A percentile compares a stretch with the other conserved stretches of the same genome.
Evolutionary conservation across 2,797 vertebrate species (phyloP).

Genomic region (Argya squamiceps): DNA sequence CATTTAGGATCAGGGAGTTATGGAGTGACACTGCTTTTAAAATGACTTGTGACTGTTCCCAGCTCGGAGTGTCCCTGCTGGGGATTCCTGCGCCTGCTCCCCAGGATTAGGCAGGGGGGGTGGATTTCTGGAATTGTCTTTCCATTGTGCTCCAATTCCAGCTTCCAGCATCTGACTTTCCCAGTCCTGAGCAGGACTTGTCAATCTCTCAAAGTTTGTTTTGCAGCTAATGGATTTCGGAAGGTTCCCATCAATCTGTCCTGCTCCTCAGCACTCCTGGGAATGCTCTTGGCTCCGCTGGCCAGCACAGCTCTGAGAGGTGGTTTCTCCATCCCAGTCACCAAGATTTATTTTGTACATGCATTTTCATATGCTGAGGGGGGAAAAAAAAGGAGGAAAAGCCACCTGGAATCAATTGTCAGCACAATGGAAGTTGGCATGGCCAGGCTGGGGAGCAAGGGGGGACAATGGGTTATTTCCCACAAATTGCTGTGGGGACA

Average conservation of each 20-base stretch:
- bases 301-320: not conserved
- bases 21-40: not conserved
- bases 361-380: not conserved
- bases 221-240: not conserved
- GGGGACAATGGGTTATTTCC: slow-evolving; percentile 48
- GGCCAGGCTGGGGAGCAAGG: slow-evolving; percentile 22
- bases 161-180: not conserved
- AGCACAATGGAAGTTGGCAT: slow-evolving; percentile 57
- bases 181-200: not conserved
- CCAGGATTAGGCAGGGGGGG: not conserved
- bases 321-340: not conserved
- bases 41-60: not conserved
- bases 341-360: slow-evolving; percentile 19
- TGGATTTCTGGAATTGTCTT: not conserved
- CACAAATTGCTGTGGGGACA: slow-evolving; percentile 43
- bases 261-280: not conserved
- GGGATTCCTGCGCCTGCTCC: not conserved
- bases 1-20: not conserved
- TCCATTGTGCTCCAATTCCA: not conserved
- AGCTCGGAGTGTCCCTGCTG: not conserved
- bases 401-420: slow-evolving; percentile 50
- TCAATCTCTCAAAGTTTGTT: not conserved
- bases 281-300: not conserved
- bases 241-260: slow-evolving; percentile 18
- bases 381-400: not conserved